Base-by-base conservation (phyloP, 2,888 invertebrate genomes). In the Acrobasis consociella region DNA sequence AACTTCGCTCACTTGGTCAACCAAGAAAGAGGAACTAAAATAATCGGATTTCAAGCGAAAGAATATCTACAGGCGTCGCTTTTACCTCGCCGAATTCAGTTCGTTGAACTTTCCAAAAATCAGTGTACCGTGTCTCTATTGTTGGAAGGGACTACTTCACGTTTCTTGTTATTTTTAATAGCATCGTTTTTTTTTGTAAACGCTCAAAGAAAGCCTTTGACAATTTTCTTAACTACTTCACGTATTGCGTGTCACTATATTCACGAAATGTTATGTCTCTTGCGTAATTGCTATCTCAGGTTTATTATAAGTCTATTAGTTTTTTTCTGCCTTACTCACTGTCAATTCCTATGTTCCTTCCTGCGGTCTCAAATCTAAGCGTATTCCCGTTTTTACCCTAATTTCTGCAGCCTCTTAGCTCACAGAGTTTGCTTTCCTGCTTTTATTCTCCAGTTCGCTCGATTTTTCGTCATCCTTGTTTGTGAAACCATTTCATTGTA, bases 21-120 rank as follows among this genome's bases (percentile, higher is more conserved):
- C 31, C 7, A 31, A 31, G 31, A 17, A 50, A 38, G 49, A 2
- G 38, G 50, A 11, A 59, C 38, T 50, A 37, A 60, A 11, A 49
- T 15, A 31, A 50, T 50, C 37, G 38, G 16, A 60, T 49, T 60
- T 39, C 38, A 50, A 38, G 59, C 59, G 37, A 60, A 17, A 37
- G 38, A 60, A 60, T 60, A 60, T 60, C 59, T 38, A 58, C 37
- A 49, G 58, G 15, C 53, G 60, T 37, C 62, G 60, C 58, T 53
- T 67, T 62, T 60, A 37, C 50, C 46, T 22, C 39, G 56, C 56
- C 50, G 58, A 76, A 81, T 72, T 60, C 71, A 72, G 84, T 79
- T 82, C 81, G 73, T 62, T 71, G 82, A 81, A 83, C 85, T 77
- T 73, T 68, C 71, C 69, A 71, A 76, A 72, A 76, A 64, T 66